Conservation (phyloP, 2,888 invertebrate species). For the Silvanus unidentatus region DNA sequence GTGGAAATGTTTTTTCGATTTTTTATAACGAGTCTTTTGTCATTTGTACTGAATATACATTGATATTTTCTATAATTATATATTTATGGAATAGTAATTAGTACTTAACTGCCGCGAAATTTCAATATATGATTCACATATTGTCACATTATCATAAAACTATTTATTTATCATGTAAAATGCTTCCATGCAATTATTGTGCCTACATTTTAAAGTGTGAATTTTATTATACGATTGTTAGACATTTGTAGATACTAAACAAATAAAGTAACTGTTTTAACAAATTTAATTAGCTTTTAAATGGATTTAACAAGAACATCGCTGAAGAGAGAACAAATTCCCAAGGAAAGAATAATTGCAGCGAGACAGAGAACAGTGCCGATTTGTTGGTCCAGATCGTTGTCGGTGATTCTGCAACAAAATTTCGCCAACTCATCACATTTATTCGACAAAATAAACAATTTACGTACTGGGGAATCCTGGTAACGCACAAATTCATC, state of each 20-base stretch:
- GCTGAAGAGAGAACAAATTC: not conserved
- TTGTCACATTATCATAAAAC: no score
- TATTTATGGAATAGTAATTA: not conserved
- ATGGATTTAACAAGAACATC: no score
- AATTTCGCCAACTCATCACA: no score
- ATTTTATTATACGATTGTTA: conserved; percentile 5
- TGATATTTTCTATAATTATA: not conserved
- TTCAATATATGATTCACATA: no score
- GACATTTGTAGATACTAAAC: conserved; percentile 2
- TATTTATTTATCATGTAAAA: no score
- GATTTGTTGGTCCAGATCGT: not conserved
- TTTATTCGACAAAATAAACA: no score
- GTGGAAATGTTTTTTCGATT: no score
- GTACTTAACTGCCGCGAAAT: conserved; percentile 1
- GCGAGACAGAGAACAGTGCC: not conserved
- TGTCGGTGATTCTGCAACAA: not conserved
- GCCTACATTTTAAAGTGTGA: not conserved
- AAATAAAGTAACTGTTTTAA: conserved; percentile 6
- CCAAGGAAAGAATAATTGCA: not conserved
- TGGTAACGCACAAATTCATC: conserved; percentile 76
- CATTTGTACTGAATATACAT: not conserved
- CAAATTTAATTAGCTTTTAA: not conserved
- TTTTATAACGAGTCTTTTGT: not conserved
- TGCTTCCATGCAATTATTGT: not conserved
- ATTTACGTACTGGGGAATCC: conserved; percentile 71